Evolutionary conservation across 2,113 vertebrate species (phyloP).

Genomic region (Saguinus midas): DNA sequence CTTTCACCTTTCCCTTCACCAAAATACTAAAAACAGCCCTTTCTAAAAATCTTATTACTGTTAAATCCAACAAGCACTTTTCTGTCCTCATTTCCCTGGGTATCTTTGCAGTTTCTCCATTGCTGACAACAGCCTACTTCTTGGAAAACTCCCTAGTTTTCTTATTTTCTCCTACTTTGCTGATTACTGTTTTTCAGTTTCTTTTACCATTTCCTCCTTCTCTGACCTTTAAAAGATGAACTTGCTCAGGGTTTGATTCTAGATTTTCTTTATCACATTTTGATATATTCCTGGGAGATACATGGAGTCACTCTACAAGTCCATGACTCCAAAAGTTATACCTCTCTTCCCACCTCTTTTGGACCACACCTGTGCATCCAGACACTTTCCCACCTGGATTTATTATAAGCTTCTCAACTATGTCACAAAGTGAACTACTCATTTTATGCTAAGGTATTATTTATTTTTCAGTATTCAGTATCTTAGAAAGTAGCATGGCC

Average conservation of each 20-base stretch:
- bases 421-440: background rate
- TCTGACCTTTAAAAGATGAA: background rate
- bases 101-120: background rate
- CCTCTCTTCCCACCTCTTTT: background rate
- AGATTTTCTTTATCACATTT: background rate
- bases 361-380: background rate
- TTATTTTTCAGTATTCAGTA: background rate
- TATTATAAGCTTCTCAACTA: background rate
- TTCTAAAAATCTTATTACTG: background rate
- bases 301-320: background rate
- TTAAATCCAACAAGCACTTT: background rate
- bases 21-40: background rate
- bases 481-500: background rate
- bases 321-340: background rate
- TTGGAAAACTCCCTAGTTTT: background rate
- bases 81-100: background rate
- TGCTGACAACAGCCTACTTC: background rate
- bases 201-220: background rate
- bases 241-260: background rate
- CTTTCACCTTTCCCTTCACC: background rate
- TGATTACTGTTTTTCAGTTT: background rate
- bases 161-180: background rate
- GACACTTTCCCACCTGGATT: background rate
- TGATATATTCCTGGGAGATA: background rate
- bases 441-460: background rate